phyloP scores from a whole-genome alignment of 2,888 invertebrate genomes.

The Harpagoxenus sublaevis region DNA sequence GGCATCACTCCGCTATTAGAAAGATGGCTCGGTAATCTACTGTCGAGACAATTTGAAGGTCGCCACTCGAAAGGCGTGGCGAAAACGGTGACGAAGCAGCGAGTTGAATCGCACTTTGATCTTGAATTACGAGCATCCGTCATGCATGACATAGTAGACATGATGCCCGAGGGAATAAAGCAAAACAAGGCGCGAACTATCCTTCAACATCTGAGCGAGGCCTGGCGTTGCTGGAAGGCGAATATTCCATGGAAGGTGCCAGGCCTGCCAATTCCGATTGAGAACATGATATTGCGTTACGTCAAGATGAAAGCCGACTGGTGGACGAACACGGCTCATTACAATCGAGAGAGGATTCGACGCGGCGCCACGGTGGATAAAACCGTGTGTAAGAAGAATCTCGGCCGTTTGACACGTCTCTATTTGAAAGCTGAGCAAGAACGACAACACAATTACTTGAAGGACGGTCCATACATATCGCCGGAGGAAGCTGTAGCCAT shows the following conservation, averaged over 20 bases:
- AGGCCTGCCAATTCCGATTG: slow-evolving; percentile 99
- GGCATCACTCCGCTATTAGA: slow-evolving; percentile 99
- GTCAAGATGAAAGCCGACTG: slow-evolving; percentile 99
- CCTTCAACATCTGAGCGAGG: slow-evolving; percentile 99
- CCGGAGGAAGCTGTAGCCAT: slow-evolving; percentile 99
- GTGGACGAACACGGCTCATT: slow-evolving; percentile 99
- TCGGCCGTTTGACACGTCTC: slow-evolving; percentile 98
- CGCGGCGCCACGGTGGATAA: slow-evolving; percentile 99
- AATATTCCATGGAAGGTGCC: slow-evolving; percentile 99
- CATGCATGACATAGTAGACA: slow-evolving; percentile 99
- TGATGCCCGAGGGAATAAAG: slow-evolving; percentile 99
- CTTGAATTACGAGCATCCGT: slow-evolving; percentile 98
- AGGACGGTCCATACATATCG: slow-evolving; percentile 99
- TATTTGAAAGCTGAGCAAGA: slow-evolving; percentile 99
- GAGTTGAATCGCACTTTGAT: slow-evolving; percentile 99
- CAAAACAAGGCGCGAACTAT: slow-evolving; percentile 99
- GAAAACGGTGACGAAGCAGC: slow-evolving; percentile 99
- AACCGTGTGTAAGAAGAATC: slow-evolving; percentile 99
- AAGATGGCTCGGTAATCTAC: slow-evolving; percentile 99
- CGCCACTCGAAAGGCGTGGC: slow-evolving; percentile 99
- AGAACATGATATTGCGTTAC: slow-evolving; percentile 99
- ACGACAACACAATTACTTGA: slow-evolving; percentile 99
- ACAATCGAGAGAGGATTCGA: slow-evolving; percentile 99
- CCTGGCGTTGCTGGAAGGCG: slow-evolving; percentile 99
- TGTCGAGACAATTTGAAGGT: slow-evolving; percentile 99